Percentiles rank a stretch among this genome's conserved stretches.
These are phyloP conservation scores for Polypedilum vanderplanki DNA, from an alignment of 1,140 invertebrate genomes.

Conservation along the genomic window DNA sequence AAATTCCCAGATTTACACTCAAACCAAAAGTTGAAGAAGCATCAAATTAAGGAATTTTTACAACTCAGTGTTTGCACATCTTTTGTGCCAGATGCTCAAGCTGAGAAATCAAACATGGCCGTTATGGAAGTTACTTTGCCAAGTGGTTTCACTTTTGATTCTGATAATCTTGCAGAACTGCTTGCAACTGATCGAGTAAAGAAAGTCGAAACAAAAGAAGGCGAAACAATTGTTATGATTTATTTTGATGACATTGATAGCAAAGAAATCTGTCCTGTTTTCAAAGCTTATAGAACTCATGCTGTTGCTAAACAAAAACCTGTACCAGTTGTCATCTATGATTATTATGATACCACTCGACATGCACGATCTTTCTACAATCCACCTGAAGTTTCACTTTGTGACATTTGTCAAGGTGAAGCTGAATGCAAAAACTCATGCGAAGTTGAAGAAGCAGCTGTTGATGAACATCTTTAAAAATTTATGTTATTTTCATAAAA, in stretches of 20 bases:
- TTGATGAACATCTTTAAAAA: background rate
- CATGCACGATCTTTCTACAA: conserved; percentile 38
- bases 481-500: background rate
- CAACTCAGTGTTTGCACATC: conserved; percentile 65
- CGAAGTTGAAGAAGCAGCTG: background rate
- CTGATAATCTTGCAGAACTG: conserved; percentile 60
- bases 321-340: conserved; percentile 73
- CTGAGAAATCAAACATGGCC: conserved; percentile 68
- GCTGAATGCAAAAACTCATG: background rate
- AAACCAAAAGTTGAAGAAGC: conserved; percentile 69
- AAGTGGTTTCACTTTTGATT: conserved; percentile 72
- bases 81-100: background rate
- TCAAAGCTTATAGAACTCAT: conserved; percentile 74
- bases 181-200: conserved; percentile 61
- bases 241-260: conserved; percentile 75
- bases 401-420: background rate
- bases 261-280: conserved; percentile 65
- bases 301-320: conserved; percentile 74
- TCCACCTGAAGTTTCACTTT: background rate
- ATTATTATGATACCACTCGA: conserved; percentile 81
- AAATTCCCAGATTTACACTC: conserved; percentile 70
- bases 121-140: conserved; percentile 80
- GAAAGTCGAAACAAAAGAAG: conserved; percentile 68
- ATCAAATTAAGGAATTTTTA: conserved; percentile 60
- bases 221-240: conserved; percentile 66